These are phyloP conservation scores for Tinamus guttatus DNA, from an alignment of 2,113 vertebrate species.

Conservation along the genomic window DNA sequence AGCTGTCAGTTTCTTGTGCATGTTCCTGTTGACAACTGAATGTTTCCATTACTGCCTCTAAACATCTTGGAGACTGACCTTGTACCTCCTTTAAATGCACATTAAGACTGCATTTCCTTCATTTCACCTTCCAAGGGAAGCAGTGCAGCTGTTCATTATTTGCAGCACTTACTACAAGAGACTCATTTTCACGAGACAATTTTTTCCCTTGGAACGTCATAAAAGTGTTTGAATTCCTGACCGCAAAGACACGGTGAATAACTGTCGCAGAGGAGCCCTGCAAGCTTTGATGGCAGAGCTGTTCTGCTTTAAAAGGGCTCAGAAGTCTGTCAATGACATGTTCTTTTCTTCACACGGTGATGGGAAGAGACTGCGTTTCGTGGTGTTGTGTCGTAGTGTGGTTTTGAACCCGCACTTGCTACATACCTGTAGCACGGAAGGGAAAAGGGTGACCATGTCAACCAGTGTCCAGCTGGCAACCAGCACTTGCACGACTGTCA, in stretches of 20 bases:
- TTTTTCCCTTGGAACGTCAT: slow-evolving; percentile 36
- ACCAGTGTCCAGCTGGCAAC: background rate
- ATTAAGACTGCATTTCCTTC: background rate
- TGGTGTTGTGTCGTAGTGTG: background rate
- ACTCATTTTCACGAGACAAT: slow-evolving; percentile 36
- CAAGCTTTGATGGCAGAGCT: slow-evolving; percentile 9
- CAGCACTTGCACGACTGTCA: rapidly evolving
- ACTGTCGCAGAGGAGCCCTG: background rate
- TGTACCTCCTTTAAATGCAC: background rate
- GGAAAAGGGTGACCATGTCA: slow-evolving; percentile 4
- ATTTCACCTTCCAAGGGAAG: slow-evolving; percentile 9
- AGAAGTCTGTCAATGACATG: background rate
- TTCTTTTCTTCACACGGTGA: background rate
- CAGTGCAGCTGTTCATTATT: slow-evolving; percentile 17
- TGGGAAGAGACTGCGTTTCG: background rate
- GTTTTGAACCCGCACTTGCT: background rate
- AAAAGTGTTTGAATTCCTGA: background rate
- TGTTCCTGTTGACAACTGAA: background rate
- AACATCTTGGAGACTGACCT: background rate
- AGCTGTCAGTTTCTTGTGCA: background rate
- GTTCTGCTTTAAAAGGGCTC: slow-evolving; percentile 6
- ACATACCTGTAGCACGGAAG: background rate
- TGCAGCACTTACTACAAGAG: slow-evolving; percentile 24
- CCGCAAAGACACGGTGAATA: background rate
- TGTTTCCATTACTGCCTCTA: background rate